A percentile compares a stretch with the other conserved stretches of the same genome.
Evolutionary conservation across 2,888 invertebrate genomes (phyloP).

Genomic region (Stictocephala bisonia): DNA sequence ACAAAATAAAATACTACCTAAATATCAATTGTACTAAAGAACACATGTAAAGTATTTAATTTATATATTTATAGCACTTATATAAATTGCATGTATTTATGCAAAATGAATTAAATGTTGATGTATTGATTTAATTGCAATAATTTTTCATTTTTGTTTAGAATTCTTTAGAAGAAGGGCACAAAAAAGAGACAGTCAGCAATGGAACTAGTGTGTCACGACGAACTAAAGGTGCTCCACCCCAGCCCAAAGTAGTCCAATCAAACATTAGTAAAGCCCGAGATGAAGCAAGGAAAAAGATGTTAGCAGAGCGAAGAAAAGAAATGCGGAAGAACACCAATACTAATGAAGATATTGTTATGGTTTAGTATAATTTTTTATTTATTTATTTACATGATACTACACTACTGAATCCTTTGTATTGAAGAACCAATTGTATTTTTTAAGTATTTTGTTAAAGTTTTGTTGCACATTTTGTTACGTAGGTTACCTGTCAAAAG

Average conservation of each 20-base stretch:
- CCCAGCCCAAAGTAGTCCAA: background rate
- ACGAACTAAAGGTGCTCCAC: background rate
- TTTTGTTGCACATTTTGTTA: too few species aligned
- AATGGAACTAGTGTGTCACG: background rate
- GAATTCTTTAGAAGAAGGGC: background rate
- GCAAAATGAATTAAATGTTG: too few species aligned
- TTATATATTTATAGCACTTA: too few species aligned
- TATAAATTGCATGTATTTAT: too few species aligned
- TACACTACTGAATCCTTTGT: too few species aligned
- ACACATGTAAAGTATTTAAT: too few species aligned
- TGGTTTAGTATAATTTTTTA: slow-evolving; percentile 24
- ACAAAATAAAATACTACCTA: too few species aligned
- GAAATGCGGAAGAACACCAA: slow-evolving; percentile 65
- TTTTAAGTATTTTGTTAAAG: too few species aligned
- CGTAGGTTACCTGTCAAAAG: too few species aligned
- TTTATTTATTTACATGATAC: too few species aligned
- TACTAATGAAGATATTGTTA: slow-evolving; percentile 42
- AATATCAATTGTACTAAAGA: too few species aligned
- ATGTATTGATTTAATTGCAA: background rate
- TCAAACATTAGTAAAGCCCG: slow-evolving; percentile 66
- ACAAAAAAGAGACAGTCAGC: background rate
- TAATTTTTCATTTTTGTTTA: background rate
- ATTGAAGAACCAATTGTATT: too few species aligned
- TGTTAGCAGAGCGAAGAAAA: slow-evolving; percentile 80
- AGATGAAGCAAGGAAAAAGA: slow-evolving; percentile 80